A percentile compares a stretch with the other conserved stretches of the same genome.
These are phyloP conservation scores for Fulica atra DNA, from an alignment of 2,113 vertebrate species.

Conservation along the genomic window DNA sequence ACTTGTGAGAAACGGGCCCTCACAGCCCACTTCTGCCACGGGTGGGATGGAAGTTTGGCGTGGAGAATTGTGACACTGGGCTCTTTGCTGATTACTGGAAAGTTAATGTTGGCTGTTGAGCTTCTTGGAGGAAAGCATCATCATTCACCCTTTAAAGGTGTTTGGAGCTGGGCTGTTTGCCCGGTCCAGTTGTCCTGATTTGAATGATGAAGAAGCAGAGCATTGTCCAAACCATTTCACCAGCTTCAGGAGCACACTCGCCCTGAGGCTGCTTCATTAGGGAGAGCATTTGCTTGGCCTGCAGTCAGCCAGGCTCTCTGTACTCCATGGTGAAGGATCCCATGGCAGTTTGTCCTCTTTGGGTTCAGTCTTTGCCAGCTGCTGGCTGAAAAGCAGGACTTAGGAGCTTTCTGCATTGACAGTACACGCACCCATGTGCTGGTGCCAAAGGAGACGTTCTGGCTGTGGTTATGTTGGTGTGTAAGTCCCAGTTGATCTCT, in stretches of 20 bases:
- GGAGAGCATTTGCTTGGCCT: not conserved
- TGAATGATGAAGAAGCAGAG: not conserved
- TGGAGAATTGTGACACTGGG: not conserved
- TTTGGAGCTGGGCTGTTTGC: not conserved
- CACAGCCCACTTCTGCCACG: not conserved
- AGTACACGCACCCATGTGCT: not conserved
- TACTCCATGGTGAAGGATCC: not conserved
- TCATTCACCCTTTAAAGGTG: not conserved
- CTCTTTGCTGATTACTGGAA: slow-evolving; percentile 10
- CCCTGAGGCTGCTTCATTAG: not conserved
- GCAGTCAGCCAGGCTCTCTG: not conserved
- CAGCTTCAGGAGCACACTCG: not conserved
- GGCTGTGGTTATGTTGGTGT: not conserved
- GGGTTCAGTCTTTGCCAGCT: not conserved
- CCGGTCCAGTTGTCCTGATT: not conserved
- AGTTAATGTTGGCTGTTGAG: not conserved
- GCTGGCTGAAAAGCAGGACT: not conserved
- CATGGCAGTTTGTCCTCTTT: not conserved
- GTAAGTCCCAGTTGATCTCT: not conserved
- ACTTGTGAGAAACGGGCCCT: not conserved
- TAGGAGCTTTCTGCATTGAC: not conserved
- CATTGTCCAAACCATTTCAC: not conserved
- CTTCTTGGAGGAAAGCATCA: not conserved
- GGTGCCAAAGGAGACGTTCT: not conserved
- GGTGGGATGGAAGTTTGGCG: not conserved